Evolutionary conservation across 2,888 invertebrate species (phyloP).

Genomic region (Hemistola chrysoprasaria): DNA sequence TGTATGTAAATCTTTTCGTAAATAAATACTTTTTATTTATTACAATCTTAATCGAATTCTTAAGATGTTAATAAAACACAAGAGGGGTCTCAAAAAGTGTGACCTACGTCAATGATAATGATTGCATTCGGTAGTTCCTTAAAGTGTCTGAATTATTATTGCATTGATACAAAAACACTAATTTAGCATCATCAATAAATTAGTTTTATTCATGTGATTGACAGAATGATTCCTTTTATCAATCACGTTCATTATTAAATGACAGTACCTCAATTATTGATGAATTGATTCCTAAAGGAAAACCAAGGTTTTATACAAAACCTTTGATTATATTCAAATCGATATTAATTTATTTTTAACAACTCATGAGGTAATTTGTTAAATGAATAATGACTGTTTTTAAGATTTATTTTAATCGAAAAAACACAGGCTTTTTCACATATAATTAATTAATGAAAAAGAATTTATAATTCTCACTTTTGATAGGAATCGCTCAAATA

Average conservation of each 20-base stretch:
- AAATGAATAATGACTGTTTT: neutral
- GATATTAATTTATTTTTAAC: neutral
- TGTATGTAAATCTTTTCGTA: too few relatives aligned
- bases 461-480: too few relatives aligned
- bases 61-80: too few relatives aligned
- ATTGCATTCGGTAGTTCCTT: slow-evolving; percentile 20
- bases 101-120: slow-evolving; percentile 8
- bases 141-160: slow-evolving; percentile 14
- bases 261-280: slow-evolving; percentile 18
- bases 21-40: too few relatives aligned
- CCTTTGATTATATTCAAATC: neutral
- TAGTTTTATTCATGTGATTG: slow-evolving; percentile 22
- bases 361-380: neutral
- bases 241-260: slow-evolving; percentile 18
- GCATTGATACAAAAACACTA: slow-evolving; percentile 16
- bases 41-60: too few relatives aligned
- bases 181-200: slow-evolving; percentile 21
- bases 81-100: too few relatives aligned
- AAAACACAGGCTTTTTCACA: too few relatives aligned
- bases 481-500: too few relatives aligned
- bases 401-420: too few relatives aligned
- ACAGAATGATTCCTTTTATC: slow-evolving; percentile 24
- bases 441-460: too few relatives aligned
- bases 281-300: slow-evolving; percentile 24
- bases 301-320: slow-evolving; percentile 6